Evolutionary conservation across 2,113 vertebrate species (phyloP), one percentile per base, ranked within the genome.

Genomic region (Nesospiza acunhae): DNA sequence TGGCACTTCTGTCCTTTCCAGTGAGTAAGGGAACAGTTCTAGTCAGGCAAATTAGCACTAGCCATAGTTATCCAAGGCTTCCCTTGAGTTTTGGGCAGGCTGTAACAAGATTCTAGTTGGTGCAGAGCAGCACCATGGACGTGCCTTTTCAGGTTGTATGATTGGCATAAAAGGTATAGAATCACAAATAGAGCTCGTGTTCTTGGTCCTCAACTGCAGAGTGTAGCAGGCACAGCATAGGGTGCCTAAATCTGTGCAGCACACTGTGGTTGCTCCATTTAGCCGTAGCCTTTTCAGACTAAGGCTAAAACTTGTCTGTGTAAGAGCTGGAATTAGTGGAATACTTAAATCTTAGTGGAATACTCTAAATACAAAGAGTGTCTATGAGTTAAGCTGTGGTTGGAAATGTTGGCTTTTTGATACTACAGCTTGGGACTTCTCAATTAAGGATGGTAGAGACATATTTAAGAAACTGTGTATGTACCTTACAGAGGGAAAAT

Each of bases 181-280:
- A 59, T 63, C 91, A 50, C 39, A 50, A 50, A 31, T 17, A 15
- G 23, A 46, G 23, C 26, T 67, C 1, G 0, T 18, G 20, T 37
- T 63, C 39, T 53, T 86, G 27, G 26, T 63, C 20, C 8, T 73
- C 37, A 62, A 2, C 52, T 70, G 23, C 35, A 56, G 35, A 31
- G 6, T 0, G 0, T 53, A 42, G 26, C 47, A 70, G n/a, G 26
- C 35, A 50, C 22, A 19, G 47, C 4, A 33, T 14, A n/a, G 22
- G 3, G 2, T 44, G 23, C 33, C 16, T 30, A 12, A 30, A 23
- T 31, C 23, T 14, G 16, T 31, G 2, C 26, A 41, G 9, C 15
- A 14, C 1, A 1, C 30, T 11, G 5, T 49, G 7, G 6, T 49
- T 75, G 26, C 30, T 59, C 37, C 15, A 6, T 58, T 0, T 3